These are phyloP conservation scores for Probosciger aterrimus DNA, from an alignment of 2,113 vertebrate species.

Conservation along the genomic window DNA sequence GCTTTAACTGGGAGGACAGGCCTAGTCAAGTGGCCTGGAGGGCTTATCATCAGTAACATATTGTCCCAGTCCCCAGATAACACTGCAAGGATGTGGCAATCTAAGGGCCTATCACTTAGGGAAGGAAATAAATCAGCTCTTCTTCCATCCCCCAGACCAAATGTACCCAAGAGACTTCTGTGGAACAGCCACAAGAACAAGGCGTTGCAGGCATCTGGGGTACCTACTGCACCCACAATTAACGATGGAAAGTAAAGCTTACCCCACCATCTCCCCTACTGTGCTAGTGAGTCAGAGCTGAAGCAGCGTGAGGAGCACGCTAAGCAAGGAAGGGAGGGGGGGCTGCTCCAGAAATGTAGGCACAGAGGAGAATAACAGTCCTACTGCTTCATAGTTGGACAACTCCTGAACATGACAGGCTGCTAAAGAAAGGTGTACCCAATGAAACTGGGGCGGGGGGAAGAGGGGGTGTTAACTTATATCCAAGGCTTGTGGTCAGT, in stretches of 20 bases:
- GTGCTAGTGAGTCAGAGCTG: conserved; percentile 55
- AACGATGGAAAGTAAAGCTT: neutral
- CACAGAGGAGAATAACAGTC: neutral
- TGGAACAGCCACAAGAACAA: neutral
- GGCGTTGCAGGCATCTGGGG: neutral
- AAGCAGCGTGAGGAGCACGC: neutral
- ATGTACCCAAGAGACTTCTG: neutral
- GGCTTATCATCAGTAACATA: neutral
- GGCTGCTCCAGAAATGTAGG: neutral
- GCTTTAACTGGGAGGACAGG: conserved; percentile 21
- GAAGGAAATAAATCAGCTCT: neutral
- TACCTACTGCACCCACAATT: conserved; percentile 7
- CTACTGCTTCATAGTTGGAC: neutral
- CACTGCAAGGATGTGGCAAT: neutral
- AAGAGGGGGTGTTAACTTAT: neutral
- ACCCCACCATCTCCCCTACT: conserved; percentile 42
- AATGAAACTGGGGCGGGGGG: neutral
- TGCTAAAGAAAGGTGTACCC: neutral
- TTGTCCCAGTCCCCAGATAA: neutral
- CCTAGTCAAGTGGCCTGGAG: neutral
- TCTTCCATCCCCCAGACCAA: conserved; percentile 38
- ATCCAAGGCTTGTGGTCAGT: neutral
- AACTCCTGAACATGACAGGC: neutral
- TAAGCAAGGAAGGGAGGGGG: neutral
- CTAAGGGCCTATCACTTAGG: neutral